Base-by-base conservation (phyloP, 2,113 vertebrate species). In the Urocynchramus pylzowi region DNA sequence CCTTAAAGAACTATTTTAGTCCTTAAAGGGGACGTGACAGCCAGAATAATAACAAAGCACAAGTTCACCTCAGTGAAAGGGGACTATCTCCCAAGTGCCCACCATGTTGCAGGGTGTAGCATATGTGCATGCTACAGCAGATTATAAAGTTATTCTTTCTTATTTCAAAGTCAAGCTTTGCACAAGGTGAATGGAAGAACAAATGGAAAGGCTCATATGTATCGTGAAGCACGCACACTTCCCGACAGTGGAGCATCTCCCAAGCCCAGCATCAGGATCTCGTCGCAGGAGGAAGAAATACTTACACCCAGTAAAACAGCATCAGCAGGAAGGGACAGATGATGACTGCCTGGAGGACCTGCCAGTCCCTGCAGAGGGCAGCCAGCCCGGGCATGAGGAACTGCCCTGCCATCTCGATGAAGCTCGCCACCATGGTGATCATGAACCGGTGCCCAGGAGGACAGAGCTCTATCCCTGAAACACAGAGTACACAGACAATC, bases 341-440 rank as follows among this genome's bases (percentile, higher is more conserved):
- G 97, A 99, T 99, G 93, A 99, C 97, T 0, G 99, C 98, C 97
- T 99, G 99, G 67, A 99, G 98, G 88, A 99, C 98, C 98, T 99
- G 99, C 99, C 99, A 99, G 96, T 99, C 99, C 63, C 98, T 98
- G 96, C 99, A 99, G 87, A 99, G 98, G 9, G 98, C 98, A 10
- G 99, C 99, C 95, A 99, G 98, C 24, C 99, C 99, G 0, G 99
- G 99, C 99, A 99, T 99, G 87, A 99, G 98, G 76, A 99, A 98
- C 98, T 99, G 99, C 80, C 99, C 99, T 0, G 98, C 99, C 97
- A 99, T 99, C 95, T 98, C 98, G 59, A 99, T 98, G 95, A 99
- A 99, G 93, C 98, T 99, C 4, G 99, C 99, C 98, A 99, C 99
- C 99, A 99, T 99, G 31, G 99, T 99, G 98, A 99, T 98, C 98